Conservation (phyloP, 2,113 vertebrate species). For the Eurypyga helias region DNA sequence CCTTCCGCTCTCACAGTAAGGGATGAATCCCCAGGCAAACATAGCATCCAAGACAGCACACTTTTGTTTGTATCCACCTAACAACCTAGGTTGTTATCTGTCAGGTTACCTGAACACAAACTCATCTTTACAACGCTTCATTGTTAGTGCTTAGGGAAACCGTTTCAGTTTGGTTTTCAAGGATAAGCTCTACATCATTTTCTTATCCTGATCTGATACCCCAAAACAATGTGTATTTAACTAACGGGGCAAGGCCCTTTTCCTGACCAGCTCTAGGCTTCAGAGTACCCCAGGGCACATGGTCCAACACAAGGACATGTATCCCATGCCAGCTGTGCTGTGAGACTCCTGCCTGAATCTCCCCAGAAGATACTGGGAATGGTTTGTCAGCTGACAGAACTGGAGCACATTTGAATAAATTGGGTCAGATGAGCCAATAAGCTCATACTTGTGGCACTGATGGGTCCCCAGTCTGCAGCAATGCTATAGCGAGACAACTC, state of each 20-base stretch:
- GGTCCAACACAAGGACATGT: accelerated
- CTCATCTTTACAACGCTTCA: neutral
- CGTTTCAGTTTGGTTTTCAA: neutral
- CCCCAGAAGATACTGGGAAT: neutral
- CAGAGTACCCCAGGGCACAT: neutral
- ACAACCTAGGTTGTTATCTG: neutral
- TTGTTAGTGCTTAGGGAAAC: neutral
- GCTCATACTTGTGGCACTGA: accelerated
- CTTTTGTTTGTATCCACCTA: neutral
- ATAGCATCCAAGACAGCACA: neutral
- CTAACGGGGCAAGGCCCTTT: neutral
- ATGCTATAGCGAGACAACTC: neutral
- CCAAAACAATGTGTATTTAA: neutral
- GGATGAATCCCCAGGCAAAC: neutral
- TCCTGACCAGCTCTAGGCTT: neutral
- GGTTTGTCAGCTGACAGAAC: neutral
- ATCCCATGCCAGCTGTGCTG: accelerated
- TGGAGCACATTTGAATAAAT: neutral
- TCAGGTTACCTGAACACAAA: neutral
- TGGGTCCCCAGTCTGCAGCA: neutral
- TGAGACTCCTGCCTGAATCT: neutral
- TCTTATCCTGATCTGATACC: neutral
- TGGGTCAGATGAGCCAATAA: neutral
- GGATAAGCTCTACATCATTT: neutral
- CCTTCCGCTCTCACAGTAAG: neutral